Evolutionary conservation across 2,113 vertebrate genomes (phyloP).

Genomic region (Antigone vipio): DNA sequence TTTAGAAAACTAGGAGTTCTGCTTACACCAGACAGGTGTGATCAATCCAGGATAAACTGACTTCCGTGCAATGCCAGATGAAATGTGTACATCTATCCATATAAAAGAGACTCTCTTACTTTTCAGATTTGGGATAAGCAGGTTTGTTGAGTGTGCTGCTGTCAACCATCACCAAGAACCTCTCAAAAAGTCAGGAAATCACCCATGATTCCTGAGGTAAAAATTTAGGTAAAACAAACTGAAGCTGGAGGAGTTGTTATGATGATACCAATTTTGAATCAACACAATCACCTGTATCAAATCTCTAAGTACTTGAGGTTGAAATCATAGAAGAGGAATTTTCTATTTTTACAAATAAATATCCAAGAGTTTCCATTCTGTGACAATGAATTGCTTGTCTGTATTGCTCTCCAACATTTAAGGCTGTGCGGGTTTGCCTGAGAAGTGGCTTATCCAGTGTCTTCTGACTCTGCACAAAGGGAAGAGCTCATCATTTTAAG

Average conservation of each 20-base stretch:
- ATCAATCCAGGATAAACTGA: not conserved
- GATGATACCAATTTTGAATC: slow-evolving; percentile 1
- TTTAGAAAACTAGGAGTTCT: not conserved
- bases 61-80: not conserved
- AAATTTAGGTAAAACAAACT: not conserved
- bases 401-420: not conserved
- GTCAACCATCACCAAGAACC: not conserved
- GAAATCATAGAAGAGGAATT: not conserved
- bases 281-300: not conserved
- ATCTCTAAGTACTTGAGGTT: not conserved
- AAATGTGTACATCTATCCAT: not conserved
- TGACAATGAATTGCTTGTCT: not conserved
- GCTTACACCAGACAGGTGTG: not conserved
- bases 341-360: not conserved
- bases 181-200: not conserved
- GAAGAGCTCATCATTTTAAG: not conserved
- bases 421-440: not conserved
- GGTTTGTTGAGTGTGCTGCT: not conserved
- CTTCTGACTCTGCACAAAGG: not conserved
- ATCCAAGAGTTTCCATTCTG: not conserved
- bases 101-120: not conserved
- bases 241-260: not conserved
- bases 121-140: not conserved
- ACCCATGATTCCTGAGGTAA: not conserved
- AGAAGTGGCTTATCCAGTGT: not conserved